Evolutionary conservation across 2,113 vertebrate genomes (phyloP).

Genomic region (Pteronura brasiliensis): DNA sequence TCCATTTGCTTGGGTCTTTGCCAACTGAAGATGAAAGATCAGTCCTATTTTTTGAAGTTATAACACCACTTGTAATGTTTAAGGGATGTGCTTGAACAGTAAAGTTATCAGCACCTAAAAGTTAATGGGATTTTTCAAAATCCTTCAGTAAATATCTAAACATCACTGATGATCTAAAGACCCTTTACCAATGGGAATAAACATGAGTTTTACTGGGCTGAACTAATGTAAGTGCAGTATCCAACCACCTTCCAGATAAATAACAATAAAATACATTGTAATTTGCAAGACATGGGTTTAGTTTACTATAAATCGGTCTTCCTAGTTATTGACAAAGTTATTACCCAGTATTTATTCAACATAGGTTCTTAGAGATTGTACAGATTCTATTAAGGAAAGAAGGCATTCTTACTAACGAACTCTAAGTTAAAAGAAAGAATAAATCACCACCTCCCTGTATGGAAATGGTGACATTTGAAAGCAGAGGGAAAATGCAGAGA

Average conservation of each 20-base stretch:
- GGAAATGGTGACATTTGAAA: neutral
- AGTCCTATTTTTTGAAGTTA: neutral
- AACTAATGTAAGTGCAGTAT: neutral
- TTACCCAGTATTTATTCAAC: neutral
- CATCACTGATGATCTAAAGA: neutral
- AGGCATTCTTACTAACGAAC: neutral
- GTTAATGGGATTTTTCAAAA: slow-evolving; percentile 41
- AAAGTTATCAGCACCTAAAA: neutral
- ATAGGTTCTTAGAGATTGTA: neutral
- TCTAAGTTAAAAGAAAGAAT: neutral
- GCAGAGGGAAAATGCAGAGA: neutral
- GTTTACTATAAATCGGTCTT: neutral
- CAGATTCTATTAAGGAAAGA: neutral
- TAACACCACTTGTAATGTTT: neutral
- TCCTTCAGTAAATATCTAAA: neutral
- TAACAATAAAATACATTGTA: neutral
- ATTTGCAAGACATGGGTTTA: neutral
- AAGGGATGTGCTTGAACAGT: neutral
- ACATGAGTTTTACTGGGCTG: neutral
- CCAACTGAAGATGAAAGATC: neutral
- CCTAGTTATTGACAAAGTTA: neutral
- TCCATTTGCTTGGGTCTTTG: neutral
- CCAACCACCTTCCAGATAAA: neutral
- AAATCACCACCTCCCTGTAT: neutral
- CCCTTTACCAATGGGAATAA: neutral